These are phyloP conservation scores for Clarias pachynema DNA, from an alignment of 2,797 vertebrate species.

Conservation along the genomic window DNA sequence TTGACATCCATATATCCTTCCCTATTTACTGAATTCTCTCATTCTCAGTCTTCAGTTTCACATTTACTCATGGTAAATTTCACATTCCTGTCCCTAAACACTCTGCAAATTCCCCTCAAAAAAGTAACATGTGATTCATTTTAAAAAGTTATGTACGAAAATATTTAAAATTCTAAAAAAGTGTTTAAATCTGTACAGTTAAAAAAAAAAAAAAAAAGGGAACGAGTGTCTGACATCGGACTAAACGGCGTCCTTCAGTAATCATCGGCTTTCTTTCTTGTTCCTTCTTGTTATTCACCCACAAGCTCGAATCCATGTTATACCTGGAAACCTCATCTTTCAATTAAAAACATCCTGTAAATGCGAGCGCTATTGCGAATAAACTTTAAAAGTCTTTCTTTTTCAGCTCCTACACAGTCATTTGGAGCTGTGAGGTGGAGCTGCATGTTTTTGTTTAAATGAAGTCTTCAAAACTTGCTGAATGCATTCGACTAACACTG, in stretches of 20 bases:
- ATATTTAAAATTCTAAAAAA: neutral
- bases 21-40: conserved; percentile 9
- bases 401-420: neutral
- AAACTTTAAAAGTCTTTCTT: neutral
- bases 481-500: neutral
- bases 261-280: neutral
- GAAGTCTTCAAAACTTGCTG: conserved; percentile 1
- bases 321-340: neutral
- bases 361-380: neutral
- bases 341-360: conserved; percentile 9
- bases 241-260: neutral
- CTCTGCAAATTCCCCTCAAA: neutral
- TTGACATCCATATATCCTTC: neutral
- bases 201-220: neutral
- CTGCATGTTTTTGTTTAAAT: neutral
- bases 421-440: neutral
- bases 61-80: neutral
- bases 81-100: conserved; percentile 16
- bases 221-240: neutral
- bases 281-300: neutral
- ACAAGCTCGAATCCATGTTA: neutral
- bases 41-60: conserved; percentile 7
- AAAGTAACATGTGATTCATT: neutral
- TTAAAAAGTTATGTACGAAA: neutral
- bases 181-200: neutral